A percentile compares a stretch with the other conserved stretches of the same genome.
These are phyloP conservation scores for Podarcis raffonei DNA, from an alignment of 2,113 vertebrate genomes.

Conservation along the genomic window DNA sequence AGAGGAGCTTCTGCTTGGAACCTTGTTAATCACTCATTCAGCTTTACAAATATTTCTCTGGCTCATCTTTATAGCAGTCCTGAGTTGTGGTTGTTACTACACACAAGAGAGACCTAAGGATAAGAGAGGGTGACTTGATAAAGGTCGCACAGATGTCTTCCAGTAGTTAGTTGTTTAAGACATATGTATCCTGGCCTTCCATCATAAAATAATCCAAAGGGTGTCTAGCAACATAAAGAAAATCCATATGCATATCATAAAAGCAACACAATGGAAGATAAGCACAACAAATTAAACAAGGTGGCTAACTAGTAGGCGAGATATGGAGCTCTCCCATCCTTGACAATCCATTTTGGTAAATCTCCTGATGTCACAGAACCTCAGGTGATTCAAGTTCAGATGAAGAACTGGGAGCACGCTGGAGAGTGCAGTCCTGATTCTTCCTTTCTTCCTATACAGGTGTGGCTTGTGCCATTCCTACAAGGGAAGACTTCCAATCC, in stretches of 20 bases:
- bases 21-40: background rate
- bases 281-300: background rate
- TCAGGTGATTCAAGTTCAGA: too few species aligned
- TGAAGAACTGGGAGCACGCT: too few species aligned
- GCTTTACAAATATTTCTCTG: background rate
- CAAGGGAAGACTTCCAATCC: too few species aligned
- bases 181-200: background rate
- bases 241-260: background rate
- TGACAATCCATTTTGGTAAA: too few species aligned
- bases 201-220: background rate
- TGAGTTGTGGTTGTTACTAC: background rate
- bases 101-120: background rate
- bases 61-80: background rate
- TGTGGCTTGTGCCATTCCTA: too few species aligned
- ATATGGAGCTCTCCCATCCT: too few species aligned
- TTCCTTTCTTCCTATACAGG: too few species aligned
- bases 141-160: background rate
- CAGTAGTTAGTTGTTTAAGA: background rate
- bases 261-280: background rate
- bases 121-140: background rate
- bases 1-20: background rate
- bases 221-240: background rate
- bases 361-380: too few species aligned
- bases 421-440: too few species aligned
- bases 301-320: background rate